Base-by-base conservation (phyloP, 2,113 vertebrate genomes). In the Lophotis ruficrista region DNA sequence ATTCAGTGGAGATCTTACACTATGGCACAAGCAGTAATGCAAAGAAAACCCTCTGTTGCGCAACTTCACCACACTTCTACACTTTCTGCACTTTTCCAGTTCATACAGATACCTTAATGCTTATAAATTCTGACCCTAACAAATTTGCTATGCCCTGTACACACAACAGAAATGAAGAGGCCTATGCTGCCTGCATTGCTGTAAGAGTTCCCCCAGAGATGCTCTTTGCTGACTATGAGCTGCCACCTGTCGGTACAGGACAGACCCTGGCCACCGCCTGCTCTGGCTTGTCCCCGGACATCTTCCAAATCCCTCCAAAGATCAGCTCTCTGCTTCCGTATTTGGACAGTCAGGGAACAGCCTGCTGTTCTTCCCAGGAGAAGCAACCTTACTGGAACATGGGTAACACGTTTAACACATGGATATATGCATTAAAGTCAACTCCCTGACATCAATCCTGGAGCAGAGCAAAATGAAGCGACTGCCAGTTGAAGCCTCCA, bases 241-340 rank as follows among this genome's bases (percentile, higher is more conserved):
- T 97, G 96, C 95, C 91, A 94, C 30, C 90, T 96, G 61, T 87
- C 35, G 90, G 86, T 31, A 58, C 31, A 20, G 24, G 60, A 64
- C 35, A 27, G 53, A 48, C 12, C 41, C 22, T 7, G 0, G 37
- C 28, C 2, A 2, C 12, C 1, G 2, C 13, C 5, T 3, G 45
- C 64, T 66, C 31, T 7, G 35, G 20, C 71, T 64, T 37, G 45
- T 76, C 28, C 45, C 53, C 1, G 0, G 38, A 19, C 45, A 48
- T 4, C 53, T 62, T 54, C 65, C 72, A 85, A 73, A 68, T 5
- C 60, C 51, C 33, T 28, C 12, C 75, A 71, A 38, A 33, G 13
- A 61, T 20, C 56, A 35, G 15, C 57, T 37, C 66, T 48, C 81
- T n/a, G 47, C 70, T 87, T 64, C 62, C 51, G 5, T 45, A 45